phyloP scores from a whole-genome alignment of 2,888 invertebrate genomes.

The Tenthredo amoena region DNA sequence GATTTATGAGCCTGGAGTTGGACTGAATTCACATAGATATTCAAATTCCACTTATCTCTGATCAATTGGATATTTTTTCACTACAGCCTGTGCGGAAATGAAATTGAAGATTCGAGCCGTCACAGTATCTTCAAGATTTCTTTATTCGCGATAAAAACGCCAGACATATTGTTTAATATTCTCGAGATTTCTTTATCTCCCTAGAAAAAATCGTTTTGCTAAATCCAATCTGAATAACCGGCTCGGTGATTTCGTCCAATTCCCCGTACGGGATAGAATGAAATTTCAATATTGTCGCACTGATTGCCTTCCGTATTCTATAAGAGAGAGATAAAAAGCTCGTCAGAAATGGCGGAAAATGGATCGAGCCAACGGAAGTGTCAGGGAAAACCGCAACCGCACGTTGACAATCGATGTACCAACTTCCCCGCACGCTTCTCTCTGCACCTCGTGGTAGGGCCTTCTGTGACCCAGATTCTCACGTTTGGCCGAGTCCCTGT shows the following conservation, averaged over 20 bases:
- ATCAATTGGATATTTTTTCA: not conserved
- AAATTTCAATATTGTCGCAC: constrained; percentile 35
- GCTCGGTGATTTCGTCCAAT: not conserved
- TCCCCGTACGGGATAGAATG: not conserved
- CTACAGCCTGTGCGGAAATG: not conserved
- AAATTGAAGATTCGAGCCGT: not conserved
- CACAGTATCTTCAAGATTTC: not conserved
- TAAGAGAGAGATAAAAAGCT: not conserved
- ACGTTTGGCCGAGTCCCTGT: constrained; percentile 36
- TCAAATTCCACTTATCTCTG: not conserved
- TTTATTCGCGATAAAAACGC: not conserved
- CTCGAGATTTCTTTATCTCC: not conserved
- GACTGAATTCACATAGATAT: not conserved
- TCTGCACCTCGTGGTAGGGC: constrained; percentile 27
- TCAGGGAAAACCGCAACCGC: constrained; percentile 16
- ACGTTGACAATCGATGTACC: constrained; percentile 38
- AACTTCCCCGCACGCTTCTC: constrained; percentile 18
- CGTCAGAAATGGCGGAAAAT: constrained; percentile 36
- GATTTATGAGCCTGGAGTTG: not conserved
- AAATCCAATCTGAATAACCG: not conserved
- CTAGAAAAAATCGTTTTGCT: not conserved
- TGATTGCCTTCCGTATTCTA: constrained; percentile 20
- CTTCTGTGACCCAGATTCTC: constrained; percentile 38
- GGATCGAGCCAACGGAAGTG: constrained; percentile 31
- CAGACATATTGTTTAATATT: not conserved